Percentiles rank a stretch among this genome's conserved stretches.
phyloP scores from a whole-genome alignment of 1,140 invertebrate genomes.

The Phocides pigmalion region DNA sequence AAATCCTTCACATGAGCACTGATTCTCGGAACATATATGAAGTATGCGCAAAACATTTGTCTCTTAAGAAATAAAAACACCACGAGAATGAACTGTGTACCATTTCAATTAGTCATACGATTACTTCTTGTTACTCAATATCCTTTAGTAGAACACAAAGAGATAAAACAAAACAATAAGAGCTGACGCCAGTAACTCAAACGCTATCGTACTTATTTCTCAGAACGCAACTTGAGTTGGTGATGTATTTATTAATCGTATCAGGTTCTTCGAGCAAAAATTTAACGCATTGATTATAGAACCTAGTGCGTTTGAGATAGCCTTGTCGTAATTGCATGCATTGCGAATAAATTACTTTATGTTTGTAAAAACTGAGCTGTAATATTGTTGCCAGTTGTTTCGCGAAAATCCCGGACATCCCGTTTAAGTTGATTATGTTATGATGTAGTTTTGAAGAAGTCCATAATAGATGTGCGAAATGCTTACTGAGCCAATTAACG shows the following conservation, averaged over 20 bases:
- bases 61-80: slow-evolving; percentile 8
- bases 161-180: slow-evolving; percentile 50
- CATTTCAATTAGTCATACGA: slow-evolving; percentile 57
- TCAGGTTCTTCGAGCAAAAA: slow-evolving; percentile 66
- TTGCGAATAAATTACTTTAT: background rate
- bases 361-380: slow-evolving; percentile 43
- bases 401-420: background rate
- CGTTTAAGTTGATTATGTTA: background rate
- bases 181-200: slow-evolving; percentile 60
- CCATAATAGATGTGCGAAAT: too few species aligned
- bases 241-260: slow-evolving; percentile 76
- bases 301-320: slow-evolving; percentile 6
- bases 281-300: slow-evolving; percentile 47
- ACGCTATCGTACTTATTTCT: slow-evolving; percentile 63
- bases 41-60: background rate
- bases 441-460: too few species aligned
- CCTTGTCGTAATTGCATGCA: background rate
- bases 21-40: background rate
- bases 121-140: slow-evolving; percentile 67
- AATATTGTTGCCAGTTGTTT: background rate
- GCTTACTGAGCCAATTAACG: too few species aligned
- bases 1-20: too few species aligned
- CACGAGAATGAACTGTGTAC: slow-evolving; percentile 39
- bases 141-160: slow-evolving; percentile 49
- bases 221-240: slow-evolving; percentile 69